Percentiles rank a stretch among this genome's conserved stretches.
These are phyloP conservation scores for Galerucella pusilla DNA, from an alignment of 2,888 invertebrate species.

Conservation along the genomic window DNA sequence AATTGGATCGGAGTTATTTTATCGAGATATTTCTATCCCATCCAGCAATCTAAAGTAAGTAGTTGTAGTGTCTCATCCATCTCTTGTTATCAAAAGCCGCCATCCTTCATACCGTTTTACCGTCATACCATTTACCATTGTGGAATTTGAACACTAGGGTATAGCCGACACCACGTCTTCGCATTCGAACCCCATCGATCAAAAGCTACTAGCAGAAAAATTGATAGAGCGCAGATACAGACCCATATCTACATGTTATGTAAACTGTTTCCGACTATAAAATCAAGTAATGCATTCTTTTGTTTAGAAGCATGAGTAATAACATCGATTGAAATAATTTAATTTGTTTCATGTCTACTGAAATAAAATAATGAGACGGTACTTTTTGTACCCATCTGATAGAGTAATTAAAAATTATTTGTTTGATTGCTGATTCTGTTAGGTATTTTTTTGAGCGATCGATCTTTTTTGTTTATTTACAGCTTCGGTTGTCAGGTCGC, in stretches of 20 bases:
- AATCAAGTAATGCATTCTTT: conserved; percentile 9
- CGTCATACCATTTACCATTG: conserved; percentile 19
- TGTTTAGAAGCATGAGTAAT: conserved; percentile 1
- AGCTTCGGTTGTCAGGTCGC: too few relatives aligned
- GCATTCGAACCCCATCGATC: conserved; percentile 41
- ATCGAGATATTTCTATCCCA: conserved; percentile 37
- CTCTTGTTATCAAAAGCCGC: conserved; percentile 35
- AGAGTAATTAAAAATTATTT: background rate
- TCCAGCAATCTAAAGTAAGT: conserved; percentile 29
- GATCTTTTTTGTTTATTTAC: too few relatives aligned
- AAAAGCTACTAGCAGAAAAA: conserved; percentile 42
- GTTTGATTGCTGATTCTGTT: too few relatives aligned
- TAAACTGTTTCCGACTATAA: conserved; percentile 27
- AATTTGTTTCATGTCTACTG: background rate
- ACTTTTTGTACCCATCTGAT: background rate
- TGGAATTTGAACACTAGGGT: conserved; percentile 14
- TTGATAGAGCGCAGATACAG: conserved; percentile 21
- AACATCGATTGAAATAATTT: background rate
- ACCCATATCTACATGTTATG: conserved; percentile 24
- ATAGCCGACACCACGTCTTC: conserved; percentile 16
- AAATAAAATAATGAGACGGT: background rate
- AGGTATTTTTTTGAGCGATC: too few relatives aligned
- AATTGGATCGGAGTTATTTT: conserved; percentile 39
- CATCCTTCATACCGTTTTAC: conserved; percentile 28
- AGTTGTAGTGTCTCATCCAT: conserved; percentile 34